phyloP scores from a whole-genome alignment of 2,797 vertebrate genomes.

The Cryptoprocta ferox region DNA sequence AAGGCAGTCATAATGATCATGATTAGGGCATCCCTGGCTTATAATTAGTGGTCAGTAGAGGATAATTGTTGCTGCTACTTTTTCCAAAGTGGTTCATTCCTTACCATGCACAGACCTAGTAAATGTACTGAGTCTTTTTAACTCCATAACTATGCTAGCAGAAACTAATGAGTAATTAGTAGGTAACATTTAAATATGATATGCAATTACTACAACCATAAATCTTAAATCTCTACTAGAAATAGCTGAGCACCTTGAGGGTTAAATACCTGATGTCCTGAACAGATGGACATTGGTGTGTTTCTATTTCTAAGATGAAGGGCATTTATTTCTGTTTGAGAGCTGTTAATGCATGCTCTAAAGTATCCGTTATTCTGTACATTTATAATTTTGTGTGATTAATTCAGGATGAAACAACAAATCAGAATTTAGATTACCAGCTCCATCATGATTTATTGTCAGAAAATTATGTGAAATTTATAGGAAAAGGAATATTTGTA shows the following conservation, averaged over 20 bases:
- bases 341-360: constrained; percentile 28
- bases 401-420: constrained; percentile 32
- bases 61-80: not conserved
- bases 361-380: constrained; percentile 46
- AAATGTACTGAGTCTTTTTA: constrained; percentile 41
- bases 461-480: constrained; percentile 60
- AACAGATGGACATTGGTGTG: constrained; percentile 14
- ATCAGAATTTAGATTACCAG: not conserved
- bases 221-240: constrained; percentile 62
- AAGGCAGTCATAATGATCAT: not conserved
- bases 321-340: constrained; percentile 58
- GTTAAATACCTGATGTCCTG: constrained; percentile 62
- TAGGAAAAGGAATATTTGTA: constrained; percentile 35
- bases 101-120: not conserved
- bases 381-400: constrained; percentile 43
- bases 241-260: constrained; percentile 42
- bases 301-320: constrained; percentile 46
- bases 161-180: constrained; percentile 72
- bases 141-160: constrained; percentile 70
- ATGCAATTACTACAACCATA: constrained; percentile 77
- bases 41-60: not conserved
- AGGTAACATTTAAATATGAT: constrained; percentile 62
- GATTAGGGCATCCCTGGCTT: not conserved
- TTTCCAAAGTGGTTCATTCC: not conserved
- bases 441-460: constrained; percentile 31